Evolutionary conservation across 64 coral and sea anemone species (phyloP).

Genomic region (Trachythela sp.): DNA sequence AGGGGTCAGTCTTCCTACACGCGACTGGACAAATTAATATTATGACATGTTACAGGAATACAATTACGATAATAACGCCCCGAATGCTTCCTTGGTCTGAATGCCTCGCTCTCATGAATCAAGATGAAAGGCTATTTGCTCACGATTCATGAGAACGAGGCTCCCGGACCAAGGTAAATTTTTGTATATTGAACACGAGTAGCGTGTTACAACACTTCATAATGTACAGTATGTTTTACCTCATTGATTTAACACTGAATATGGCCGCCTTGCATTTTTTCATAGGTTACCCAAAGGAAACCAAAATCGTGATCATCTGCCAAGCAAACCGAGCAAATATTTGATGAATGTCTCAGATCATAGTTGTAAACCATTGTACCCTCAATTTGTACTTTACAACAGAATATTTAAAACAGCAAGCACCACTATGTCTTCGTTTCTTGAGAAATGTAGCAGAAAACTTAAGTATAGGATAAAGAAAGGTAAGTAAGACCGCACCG

Average conservation of each 20-base stretch:
- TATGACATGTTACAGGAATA: too few relatives aligned
- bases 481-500: slow-evolving; percentile 56
- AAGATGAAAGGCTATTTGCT: too few relatives aligned
- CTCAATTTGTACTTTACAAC: slow-evolving; percentile 74
- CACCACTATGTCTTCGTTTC: slow-evolving; percentile 57
- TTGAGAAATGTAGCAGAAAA: slow-evolving; percentile 34
- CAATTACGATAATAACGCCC: too few relatives aligned
- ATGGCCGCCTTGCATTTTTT: not conserved
- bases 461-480: slow-evolving; percentile 55
- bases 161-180: too few relatives aligned
- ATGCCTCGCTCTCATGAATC: too few relatives aligned
- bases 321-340: not conserved
- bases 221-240: too few relatives aligned
- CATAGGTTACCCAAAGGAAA: not conserved
- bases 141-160: too few relatives aligned
- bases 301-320: not conserved
- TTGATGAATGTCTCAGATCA: not conserved
- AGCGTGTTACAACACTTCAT: too few relatives aligned
- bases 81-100: too few relatives aligned
- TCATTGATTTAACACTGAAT: not conserved
- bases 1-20: too few relatives aligned
- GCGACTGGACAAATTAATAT: too few relatives aligned
- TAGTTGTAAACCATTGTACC: slow-evolving; percentile 58
- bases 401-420: slow-evolving; percentile 94
- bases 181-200: too few relatives aligned